Percentiles rank a stretch among this genome's conserved stretches.
Conservation (phyloP, 2,797 vertebrate species). For the Odontamblyopus lacepedii region DNA sequence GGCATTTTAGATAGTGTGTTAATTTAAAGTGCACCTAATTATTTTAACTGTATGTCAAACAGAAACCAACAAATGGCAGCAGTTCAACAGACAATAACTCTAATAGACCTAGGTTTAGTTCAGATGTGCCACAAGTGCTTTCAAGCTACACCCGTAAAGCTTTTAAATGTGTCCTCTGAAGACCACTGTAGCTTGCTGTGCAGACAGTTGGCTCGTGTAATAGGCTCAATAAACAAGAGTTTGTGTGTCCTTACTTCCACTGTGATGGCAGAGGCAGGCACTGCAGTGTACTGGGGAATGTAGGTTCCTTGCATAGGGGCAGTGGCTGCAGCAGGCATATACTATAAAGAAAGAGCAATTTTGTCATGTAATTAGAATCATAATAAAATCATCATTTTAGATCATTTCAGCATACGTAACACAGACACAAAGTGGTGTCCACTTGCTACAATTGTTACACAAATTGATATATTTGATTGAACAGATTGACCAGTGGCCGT, state of each 20-base stretch:
- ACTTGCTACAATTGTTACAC: too few relatives aligned
- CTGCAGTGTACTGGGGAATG: conserved; percentile 99
- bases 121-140: conserved; percentile 13
- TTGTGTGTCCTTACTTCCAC: conserved; percentile 89
- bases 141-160: neutral
- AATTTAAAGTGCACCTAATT: neutral
- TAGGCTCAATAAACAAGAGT: conserved; percentile 10
- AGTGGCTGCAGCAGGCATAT: conserved; percentile 96
- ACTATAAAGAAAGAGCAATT: conserved; percentile 77
- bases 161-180: conserved; percentile 2
- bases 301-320: conserved; percentile 99
- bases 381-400: neutral
- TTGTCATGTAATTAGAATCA: neutral
- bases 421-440: too few relatives aligned
- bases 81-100: conserved; percentile 2
- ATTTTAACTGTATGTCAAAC: neutral
- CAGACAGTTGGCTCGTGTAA: neutral
- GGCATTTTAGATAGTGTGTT: neutral
- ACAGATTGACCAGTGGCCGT: too few relatives aligned
- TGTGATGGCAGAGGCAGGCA: conserved; percentile 98
- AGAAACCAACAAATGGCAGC: conserved; percentile 1
- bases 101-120: neutral
- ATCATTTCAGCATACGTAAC: neutral
- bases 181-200: neutral
- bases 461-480: too few relatives aligned